phyloP scores from a whole-genome alignment of 1,140 invertebrate species.

The Phymorhynchus buccinoides region DNA sequence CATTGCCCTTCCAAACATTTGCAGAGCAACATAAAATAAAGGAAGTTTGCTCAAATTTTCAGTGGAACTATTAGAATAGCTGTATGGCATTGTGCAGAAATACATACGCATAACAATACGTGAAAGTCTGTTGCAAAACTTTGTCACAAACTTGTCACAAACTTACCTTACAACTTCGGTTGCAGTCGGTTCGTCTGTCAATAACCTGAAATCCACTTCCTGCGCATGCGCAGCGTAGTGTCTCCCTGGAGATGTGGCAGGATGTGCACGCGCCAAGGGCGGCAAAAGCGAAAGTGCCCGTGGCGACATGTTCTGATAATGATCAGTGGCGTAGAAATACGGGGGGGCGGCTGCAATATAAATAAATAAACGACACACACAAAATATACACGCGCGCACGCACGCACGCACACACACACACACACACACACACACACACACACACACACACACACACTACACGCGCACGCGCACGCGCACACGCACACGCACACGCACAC shows the following conservation, averaged over 20 bases:
- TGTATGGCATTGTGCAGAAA: no score
- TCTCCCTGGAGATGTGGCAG: constrained; percentile 13
- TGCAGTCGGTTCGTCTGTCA: background rate
- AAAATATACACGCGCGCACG: constrained; percentile 20
- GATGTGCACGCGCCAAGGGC: background rate
- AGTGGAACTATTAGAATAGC: no score
- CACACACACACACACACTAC: background rate
- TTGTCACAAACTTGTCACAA: constrained; percentile 17
- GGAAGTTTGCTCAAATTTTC: no score
- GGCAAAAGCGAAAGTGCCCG: constrained; percentile 28
- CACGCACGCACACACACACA: constrained; percentile 20
- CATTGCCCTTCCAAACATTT: no score
- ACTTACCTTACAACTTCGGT: no score
- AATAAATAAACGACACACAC: constrained; percentile 6
- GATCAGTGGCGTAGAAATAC: background rate
- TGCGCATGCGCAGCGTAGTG: constrained; percentile 35
- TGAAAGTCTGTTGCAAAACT: no score
- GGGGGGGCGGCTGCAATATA: background rate
- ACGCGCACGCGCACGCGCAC: constrained; percentile 21
- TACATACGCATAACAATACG: no score
- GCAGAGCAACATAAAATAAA: no score
- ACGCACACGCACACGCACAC: constrained; percentile 12
- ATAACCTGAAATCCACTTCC: constrained; percentile 7
- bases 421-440: constrained; percentile 28
- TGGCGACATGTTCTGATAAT: constrained; percentile 4